A percentile compares a stretch with the other conserved stretches of the same genome.
These are phyloP conservation scores for Ophiodon elongatus DNA, from an alignment of 2,113 vertebrate genomes.

Conservation along the genomic window DNA sequence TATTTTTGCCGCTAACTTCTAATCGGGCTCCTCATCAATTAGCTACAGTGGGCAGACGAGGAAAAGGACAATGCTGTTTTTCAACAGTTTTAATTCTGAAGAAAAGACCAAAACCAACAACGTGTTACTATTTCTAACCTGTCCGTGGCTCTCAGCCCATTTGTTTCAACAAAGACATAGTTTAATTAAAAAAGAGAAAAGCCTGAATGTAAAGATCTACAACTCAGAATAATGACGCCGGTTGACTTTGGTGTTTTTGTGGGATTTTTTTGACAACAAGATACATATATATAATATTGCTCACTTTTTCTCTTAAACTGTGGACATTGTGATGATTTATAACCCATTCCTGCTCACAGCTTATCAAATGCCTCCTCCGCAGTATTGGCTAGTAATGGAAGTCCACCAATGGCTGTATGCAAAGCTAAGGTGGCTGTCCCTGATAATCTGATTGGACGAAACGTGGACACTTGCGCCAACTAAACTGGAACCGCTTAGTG, in stretches of 20 bases:
- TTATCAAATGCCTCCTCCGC: background rate
- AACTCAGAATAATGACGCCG: background rate
- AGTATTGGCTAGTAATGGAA: background rate
- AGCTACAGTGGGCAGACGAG: constrained; percentile 5
- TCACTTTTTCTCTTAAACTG: background rate
- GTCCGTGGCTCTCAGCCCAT: background rate
- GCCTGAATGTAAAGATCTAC: background rate
- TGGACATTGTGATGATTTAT: background rate
- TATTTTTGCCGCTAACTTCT: constrained; percentile 44
- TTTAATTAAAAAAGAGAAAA: background rate
- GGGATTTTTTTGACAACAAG: background rate
- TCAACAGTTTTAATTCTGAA: background rate
- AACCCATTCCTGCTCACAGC: background rate
- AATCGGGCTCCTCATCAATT: constrained; percentile 37
- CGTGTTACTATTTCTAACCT: background rate
- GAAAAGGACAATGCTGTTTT: background rate
- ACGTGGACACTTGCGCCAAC: constrained; percentile 8
- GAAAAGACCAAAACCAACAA: background rate
- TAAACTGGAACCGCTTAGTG: constrained; percentile 35
- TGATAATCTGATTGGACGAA: constrained; percentile 22
- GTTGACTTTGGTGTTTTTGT: background rate
- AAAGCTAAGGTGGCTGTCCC: constrained; percentile 3
- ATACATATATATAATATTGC: background rate
- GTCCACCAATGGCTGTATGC: background rate
- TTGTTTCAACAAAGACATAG: background rate